Evolutionary conservation across 2,888 invertebrate species (phyloP), one percentile per base, ranked within the genome.

Genomic region (Lasioglossum malachurum): DNA sequence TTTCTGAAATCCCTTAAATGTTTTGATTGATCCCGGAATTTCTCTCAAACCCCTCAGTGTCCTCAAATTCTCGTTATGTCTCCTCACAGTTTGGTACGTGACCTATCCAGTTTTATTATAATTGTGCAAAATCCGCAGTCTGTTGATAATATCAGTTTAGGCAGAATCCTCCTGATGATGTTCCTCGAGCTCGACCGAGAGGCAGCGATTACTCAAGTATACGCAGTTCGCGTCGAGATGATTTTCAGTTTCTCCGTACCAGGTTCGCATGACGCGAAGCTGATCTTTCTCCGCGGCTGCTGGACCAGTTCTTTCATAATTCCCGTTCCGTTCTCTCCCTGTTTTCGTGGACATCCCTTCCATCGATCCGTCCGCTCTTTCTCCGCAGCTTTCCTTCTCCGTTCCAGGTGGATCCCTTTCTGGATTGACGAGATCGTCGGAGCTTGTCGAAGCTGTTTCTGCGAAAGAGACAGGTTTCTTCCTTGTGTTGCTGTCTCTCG

Each of bases 191-290:
- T n/a, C 57, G 57, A n/a, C 23, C 57, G 53, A 10, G 53, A 53
- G 53, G 2, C 23, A 53, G 53, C 53, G 57, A 57, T 57, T n/a
- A n/a, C n/a, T n/a, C 57, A 57, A 57, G 57, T 12, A 4, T 27
- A 87, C 92, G 91, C 87, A 90, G 90, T 92, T 88, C 87, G 91
- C 93, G 91, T 92, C 91, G 92, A 93, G 93, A 94, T 94, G 93
- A 94, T 94, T 92, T 93, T 93, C 91, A 92, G 94, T 92, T 93
- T 93, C 93, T 89, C 60, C 78, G 73, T 91, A 94, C 57, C 89
- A 94, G 94, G 94, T 80, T 77, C 71, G 38, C 88, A 94, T 91
- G 80, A 91, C 2, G 44, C 35, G n/a, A 53, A 69, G 88, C 19
- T 77, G 80, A 87, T 88, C 60, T 82, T 31, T 69, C 75, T n/a